Evolutionary conservation across 2,797 vertebrate genomes (phyloP), one percentile per base, ranked within the genome.

Genomic region (Lates japonicus): DNA sequence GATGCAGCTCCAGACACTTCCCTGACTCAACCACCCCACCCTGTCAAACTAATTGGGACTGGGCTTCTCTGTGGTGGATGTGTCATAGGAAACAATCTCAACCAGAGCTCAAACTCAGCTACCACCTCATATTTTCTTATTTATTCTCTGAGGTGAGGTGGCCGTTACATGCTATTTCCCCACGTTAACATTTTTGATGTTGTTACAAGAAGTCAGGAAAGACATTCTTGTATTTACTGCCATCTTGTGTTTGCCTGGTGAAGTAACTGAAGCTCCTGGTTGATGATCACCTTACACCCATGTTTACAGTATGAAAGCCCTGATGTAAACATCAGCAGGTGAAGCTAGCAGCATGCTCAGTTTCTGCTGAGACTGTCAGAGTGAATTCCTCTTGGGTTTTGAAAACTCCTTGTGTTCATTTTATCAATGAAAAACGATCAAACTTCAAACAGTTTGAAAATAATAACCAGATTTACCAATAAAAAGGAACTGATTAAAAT

Each of bases 201-300:
- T 3, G 3, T 22, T 4, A 2, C 33, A 41, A 12, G 0, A 25
- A 1, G 12, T 44, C 39, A 57, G 13, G 11, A 49, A 7, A 8
- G 6, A 52, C 2, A 19, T 14, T 2, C 70, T 69, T 5, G 74
- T 3, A 17, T 71, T 42, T 61, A 84, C 87, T 89, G 89, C 88
- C 93, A 84, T 5, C 93, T 90, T 13, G 83, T 92, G 93, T 79
- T 83, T 11, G 1, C n/a, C 5, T 25, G 44, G 2, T 54, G 79
- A 25, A 82, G 70, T 44, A 60, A 5, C 41, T n/a, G 33, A 44
- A 16, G 9, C 42, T 61, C 29, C 14, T 42, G 12, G 2, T 37
- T 14, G 55, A 13, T 61, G 0, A 60, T 60, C 10, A n/a, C 19
- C 20, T 19, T 19, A 7, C 17, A 19, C 46, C 46, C 19, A 7